Conservation (phyloP, 1,140 invertebrate species). For the Chironomus striatipennis region DNA sequence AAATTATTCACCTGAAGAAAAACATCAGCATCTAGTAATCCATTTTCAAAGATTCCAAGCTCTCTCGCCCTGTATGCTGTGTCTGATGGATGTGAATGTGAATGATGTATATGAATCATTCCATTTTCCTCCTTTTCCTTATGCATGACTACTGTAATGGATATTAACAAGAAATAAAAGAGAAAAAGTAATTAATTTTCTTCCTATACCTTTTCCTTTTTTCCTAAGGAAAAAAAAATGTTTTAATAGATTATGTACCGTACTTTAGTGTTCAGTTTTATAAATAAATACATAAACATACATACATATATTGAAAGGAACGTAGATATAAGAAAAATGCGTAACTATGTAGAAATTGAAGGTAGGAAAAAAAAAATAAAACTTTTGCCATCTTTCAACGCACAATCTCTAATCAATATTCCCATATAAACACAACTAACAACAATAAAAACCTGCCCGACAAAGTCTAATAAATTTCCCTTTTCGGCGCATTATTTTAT, state of each 20-base stretch:
- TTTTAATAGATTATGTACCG: neutral
- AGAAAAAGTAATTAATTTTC: constrained; percentile 13
- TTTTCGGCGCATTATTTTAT: constrained; percentile 13
- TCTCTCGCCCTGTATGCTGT: constrained; percentile 60
- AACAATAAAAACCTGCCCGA: constrained; percentile 11
- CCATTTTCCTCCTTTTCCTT: constrained; percentile 79
- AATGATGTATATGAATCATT: constrained; percentile 42
- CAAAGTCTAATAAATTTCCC: constrained; percentile 13
- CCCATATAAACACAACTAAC: constrained; percentile 12
- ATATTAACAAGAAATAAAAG: constrained; percentile 27
- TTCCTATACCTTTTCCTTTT: neutral
- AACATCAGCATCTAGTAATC: constrained; percentile 86
- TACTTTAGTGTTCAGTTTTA: neutral
- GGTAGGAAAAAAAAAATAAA: constrained; percentile 1
- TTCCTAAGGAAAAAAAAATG: neutral
- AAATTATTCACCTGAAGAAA: constrained; percentile 72
- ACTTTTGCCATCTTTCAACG: constrained; percentile 18
- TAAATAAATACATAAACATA: neutral
- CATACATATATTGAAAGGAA: neutral
- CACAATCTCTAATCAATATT: constrained; percentile 2
- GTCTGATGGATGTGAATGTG: constrained; percentile 44
- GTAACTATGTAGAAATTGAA: constrained; percentile 10
- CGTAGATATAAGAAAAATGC: neutral
- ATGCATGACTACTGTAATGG: constrained; percentile 83
- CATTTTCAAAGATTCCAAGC: constrained; percentile 77